Evolutionary conservation across 2,888 invertebrate species (phyloP).

Genomic region (Caenorhabditis japonica): DNA sequence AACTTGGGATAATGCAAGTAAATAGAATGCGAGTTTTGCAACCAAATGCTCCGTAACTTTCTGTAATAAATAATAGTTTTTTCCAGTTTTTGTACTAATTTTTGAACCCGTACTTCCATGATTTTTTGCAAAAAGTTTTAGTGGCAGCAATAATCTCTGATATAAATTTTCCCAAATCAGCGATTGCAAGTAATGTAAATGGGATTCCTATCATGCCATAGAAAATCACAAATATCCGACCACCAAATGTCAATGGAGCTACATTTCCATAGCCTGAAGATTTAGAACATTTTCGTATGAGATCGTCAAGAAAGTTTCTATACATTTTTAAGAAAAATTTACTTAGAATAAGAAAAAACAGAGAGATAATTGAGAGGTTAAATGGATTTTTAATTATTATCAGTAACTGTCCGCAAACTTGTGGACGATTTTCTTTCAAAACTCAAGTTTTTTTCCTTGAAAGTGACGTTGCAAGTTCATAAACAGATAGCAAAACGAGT

Average conservation of each 20-base stretch:
- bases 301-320: too few species aligned
- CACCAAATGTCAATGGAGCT: slow-evolving; percentile 72
- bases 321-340: too few species aligned
- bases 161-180: slow-evolving; percentile 75
- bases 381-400: too few species aligned
- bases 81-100: slow-evolving; percentile 1
- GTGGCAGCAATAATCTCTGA: slow-evolving; percentile 69
- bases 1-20: slow-evolving; percentile 38
- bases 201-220: slow-evolving; percentile 76
- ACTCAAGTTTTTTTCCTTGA: too few species aligned
- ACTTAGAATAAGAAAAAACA: too few species aligned
- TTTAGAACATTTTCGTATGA: background rate
- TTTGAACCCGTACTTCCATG: slow-evolving; percentile 38
- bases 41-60: slow-evolving; percentile 30
- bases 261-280: slow-evolving; percentile 75
- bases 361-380: too few species aligned
- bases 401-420: too few species aligned
- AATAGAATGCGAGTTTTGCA: slow-evolving; percentile 7
- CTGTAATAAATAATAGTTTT: slow-evolving; percentile 16
- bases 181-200: slow-evolving; percentile 75
- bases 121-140: slow-evolving; percentile 45
- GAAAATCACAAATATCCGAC: slow-evolving; percentile 73
- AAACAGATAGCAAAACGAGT: too few species aligned
- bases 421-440: too few species aligned
- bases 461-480: too few species aligned